A percentile compares a stretch with the other conserved stretches of the same genome.
These are phyloP conservation scores for Panagrolaimus sp. DNA, from an alignment of 1,140 invertebrate species.

Conservation along the genomic window DNA sequence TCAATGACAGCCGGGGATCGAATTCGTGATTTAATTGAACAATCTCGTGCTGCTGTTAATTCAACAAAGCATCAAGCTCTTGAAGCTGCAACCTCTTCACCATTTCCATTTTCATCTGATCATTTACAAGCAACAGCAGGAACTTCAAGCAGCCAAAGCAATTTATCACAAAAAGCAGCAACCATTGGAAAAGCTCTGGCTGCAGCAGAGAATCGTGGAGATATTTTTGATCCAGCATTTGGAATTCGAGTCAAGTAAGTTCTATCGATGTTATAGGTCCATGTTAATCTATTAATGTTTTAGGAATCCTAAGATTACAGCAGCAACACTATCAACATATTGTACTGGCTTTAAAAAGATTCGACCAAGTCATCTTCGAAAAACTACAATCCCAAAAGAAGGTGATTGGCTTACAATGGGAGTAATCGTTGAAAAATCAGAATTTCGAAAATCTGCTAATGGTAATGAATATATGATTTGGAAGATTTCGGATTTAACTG, in stretches of 20 bases:
- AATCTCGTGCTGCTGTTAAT: too few relatives aligned
- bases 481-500: conserved; percentile 38
- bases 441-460: conserved; percentile 32
- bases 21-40: too few relatives aligned
- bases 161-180: too few relatives aligned
- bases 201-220: too few relatives aligned
- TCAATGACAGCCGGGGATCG: too few relatives aligned
- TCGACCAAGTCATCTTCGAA: neutral
- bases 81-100: too few relatives aligned
- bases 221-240: conserved; percentile 6
- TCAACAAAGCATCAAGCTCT: too few relatives aligned
- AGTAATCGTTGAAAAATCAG: conserved; percentile 32
- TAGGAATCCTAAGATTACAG: conserved; percentile 4
- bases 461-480: conserved; percentile 43
- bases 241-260: conserved; percentile 3
- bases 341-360: neutral
- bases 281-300: neutral
- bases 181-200: too few relatives aligned
- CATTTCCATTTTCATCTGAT: too few relatives aligned
- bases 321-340: conserved; percentile 4
- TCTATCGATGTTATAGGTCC: neutral
- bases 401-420: conserved; percentile 34
- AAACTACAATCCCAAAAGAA: conserved; percentile 16
- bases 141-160: too few relatives aligned
- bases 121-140: too few relatives aligned